Evolutionary conservation across 2,797 vertebrate species (phyloP), one percentile per base, ranked within the genome.

Genomic region (Sparidentex hasta): DNA sequence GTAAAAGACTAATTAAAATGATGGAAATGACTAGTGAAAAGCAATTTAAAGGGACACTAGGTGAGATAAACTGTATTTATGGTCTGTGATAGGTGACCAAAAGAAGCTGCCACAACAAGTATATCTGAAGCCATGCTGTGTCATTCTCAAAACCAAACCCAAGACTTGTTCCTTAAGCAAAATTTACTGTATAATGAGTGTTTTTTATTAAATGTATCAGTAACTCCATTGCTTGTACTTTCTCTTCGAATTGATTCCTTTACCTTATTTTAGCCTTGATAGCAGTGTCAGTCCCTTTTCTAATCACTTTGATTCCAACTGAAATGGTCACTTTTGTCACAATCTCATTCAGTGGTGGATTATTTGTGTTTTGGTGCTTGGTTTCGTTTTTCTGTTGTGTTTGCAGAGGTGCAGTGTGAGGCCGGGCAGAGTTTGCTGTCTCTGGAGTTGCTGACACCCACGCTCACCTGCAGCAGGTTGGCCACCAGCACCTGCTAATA

Each of bases 11-110:
- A 51, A 75, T 72, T 74, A 55, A n/a, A 29, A 43, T 62, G 47
- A 74, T 65, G 21, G 78, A 78, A 75, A 74, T 58, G 13, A 58
- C 38, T 11, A 16, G 68, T 67, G 57, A 78, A 66, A 77, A 59
- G 14, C 61, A 55, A 66, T 33, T n/a, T 62, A 51, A 54, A 51
- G 16, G 47, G 29, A 44, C 14, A 29, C 71, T 57, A 64, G 14
- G n/a, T 41, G 20, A 64, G 25, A 21, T 48, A 48, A 66, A 67
- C 25, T 62, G 33, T 38, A 68, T 46, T 62, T 38, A 61, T 55
- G 3, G 0, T 57, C 29, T 20, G 29, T 18, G 12, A 67, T 43
- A 14, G 62, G 20, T n/a, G 59, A 58, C 56, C 21, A 52, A 47
- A 43, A 70, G 27, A 46, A 68, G 58, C 38, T 41, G 52, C 38